These are phyloP conservation scores for Echinarachnius parma DNA, from an alignment of 53 echinoderm and acorn worm species.

Conservation along the genomic window DNA sequence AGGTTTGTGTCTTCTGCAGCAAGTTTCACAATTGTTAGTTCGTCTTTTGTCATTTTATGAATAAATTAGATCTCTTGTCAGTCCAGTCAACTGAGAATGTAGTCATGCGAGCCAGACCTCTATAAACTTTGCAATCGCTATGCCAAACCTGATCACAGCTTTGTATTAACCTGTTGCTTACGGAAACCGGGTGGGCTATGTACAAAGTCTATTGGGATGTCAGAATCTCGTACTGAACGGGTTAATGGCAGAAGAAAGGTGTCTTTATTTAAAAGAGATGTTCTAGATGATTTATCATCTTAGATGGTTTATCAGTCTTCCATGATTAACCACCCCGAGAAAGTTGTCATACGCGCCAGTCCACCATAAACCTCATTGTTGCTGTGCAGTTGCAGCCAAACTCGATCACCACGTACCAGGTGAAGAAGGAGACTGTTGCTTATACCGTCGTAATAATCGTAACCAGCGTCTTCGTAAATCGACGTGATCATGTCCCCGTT, in stretches of 20 bases:
- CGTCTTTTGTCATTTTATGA: too few species aligned
- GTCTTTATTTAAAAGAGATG: background rate
- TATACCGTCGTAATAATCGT: constrained; percentile 82
- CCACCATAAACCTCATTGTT: constrained; percentile 89
- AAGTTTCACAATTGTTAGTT: too few species aligned
- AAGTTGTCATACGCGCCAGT: constrained; percentile 79
- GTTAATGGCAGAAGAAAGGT: constrained; percentile 27
- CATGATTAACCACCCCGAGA: constrained; percentile 81
- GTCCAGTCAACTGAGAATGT: too few species aligned
- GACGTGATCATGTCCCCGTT: constrained; percentile 69
- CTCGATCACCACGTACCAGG: constrained; percentile 67
- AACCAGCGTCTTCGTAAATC: constrained; percentile 85
- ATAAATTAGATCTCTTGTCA: too few species aligned
- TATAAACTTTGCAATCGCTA: too few species aligned
- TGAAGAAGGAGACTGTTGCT: constrained; percentile 80
- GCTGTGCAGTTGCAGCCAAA: constrained; percentile 84
- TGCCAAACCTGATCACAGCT: too few species aligned
- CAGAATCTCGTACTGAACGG: too few species aligned
- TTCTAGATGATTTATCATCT: background rate
- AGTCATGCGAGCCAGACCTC: too few species aligned
- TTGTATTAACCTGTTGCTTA: too few species aligned
- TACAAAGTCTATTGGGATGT: too few species aligned
- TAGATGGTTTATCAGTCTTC: constrained; percentile 49
- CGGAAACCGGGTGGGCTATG: too few species aligned
- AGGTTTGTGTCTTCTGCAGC: too few species aligned